Evolutionary conservation across 2,113 vertebrate genomes (phyloP).

Genomic region (Parotia lawesii): DNA sequence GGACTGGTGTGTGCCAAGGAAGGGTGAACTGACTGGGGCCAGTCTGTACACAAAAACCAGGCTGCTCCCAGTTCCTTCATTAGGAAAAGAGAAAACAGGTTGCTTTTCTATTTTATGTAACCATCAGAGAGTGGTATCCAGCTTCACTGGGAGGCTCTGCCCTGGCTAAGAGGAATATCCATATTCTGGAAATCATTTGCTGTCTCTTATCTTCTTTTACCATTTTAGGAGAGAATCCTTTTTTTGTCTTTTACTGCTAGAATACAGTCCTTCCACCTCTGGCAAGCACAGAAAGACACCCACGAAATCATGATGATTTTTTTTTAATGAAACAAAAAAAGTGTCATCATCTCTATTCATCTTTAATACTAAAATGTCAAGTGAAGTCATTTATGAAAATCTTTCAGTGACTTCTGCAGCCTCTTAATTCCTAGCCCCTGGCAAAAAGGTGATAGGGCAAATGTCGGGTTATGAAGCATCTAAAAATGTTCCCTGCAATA

Average conservation of each 20-base stretch:
- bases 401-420: not conserved
- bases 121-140: not conserved
- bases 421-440: not conserved
- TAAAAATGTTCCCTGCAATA: not conserved
- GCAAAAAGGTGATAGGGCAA: not conserved
- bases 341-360: not conserved
- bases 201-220: not conserved
- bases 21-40: not conserved
- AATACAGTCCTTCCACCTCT: not conserved
- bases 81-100: not conserved
- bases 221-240: not conserved
- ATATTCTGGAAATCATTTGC: not conserved
- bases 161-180: not conserved
- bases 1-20: not conserved
- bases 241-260: not conserved
- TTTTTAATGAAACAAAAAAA: not conserved
- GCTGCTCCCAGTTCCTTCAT: not conserved
- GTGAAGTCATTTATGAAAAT: not conserved
- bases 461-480: not conserved
- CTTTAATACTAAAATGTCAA: not conserved
- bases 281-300: not conserved
- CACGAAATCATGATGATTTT: not conserved
- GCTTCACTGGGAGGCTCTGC: not conserved
- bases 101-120: not conserved
- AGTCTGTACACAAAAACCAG: not conserved